Conservation (phyloP, 2,888 invertebrate species). For the Limnephilus rhombicus region DNA sequence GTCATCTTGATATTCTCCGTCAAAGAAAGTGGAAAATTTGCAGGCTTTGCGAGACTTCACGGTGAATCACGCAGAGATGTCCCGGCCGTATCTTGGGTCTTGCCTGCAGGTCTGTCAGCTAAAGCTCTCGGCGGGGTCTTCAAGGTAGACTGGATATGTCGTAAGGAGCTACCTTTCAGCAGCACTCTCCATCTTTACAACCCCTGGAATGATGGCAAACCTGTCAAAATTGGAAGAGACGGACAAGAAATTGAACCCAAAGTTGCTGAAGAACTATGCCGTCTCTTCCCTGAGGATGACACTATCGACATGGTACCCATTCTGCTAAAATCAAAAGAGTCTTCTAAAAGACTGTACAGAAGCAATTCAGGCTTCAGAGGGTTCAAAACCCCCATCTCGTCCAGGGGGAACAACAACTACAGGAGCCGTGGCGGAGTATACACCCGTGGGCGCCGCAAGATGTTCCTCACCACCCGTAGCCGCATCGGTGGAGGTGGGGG, state of each 20-base stretch:
- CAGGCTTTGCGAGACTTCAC: constrained; percentile 94
- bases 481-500: constrained; percentile 72
- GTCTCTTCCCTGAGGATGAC: constrained; percentile 95
- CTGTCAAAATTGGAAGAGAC: constrained; percentile 99
- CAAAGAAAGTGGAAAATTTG: constrained; percentile 97
- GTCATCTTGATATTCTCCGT: constrained; percentile 97
- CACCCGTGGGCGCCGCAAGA: constrained; percentile 77
- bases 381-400: constrained; percentile 76
- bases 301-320: constrained; percentile 93
- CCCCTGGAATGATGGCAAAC: constrained; percentile 98
- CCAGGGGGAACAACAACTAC: constrained; percentile 74
- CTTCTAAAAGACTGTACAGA: constrained; percentile 81
- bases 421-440: constrained; percentile 77
- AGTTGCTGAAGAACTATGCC: constrained; percentile 95
- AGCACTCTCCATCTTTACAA: constrained; percentile 96
- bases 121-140: constrained; percentile 97
- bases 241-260: constrained; percentile 98
- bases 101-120: constrained; percentile 95
- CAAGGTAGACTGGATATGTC: constrained; percentile 97
- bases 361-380: constrained; percentile 75
- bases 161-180: constrained; percentile 95
- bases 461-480: constrained; percentile 82
- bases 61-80: constrained; percentile 94
- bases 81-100: constrained; percentile 93
- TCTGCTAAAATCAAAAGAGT: constrained; percentile 90